Conservation (phyloP, 2,888 invertebrate genomes). For the Ischnus inquisitorius region DNA sequence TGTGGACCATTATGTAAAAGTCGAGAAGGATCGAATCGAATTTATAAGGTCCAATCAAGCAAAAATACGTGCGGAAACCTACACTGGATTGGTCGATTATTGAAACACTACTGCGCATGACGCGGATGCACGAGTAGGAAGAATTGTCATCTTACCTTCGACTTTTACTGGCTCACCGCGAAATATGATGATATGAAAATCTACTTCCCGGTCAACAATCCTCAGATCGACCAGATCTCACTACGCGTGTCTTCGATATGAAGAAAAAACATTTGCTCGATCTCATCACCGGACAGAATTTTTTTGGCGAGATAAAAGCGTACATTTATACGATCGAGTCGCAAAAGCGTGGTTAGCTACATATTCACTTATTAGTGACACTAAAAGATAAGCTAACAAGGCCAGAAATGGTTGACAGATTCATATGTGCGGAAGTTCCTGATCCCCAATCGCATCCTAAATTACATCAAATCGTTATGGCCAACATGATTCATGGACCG, state of each 20-base stretch:
- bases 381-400: constrained; percentile 70
- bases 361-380: constrained; percentile 69
- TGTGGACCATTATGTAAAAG: not conserved
- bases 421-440: constrained; percentile 80
- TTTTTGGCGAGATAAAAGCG: constrained; percentile 68
- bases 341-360: constrained; percentile 71
- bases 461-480: constrained; percentile 77
- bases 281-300: constrained; percentile 55
- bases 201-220: constrained; percentile 62
- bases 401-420: constrained; percentile 68
- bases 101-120: constrained; percentile 32
- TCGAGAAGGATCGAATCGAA: constrained; percentile 33
- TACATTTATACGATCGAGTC: constrained; percentile 69
- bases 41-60: constrained; percentile 54
- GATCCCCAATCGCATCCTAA: constrained; percentile 72
- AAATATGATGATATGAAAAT: constrained; percentile 69
- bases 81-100: constrained; percentile 57
- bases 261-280: constrained; percentile 64
- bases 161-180: constrained; percentile 64
- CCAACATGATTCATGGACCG: constrained; percentile 81
- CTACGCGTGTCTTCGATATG: constrained; percentile 63
- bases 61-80: constrained; percentile 52
- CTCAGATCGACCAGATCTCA: constrained; percentile 69
- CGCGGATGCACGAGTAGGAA: constrained; percentile 38
- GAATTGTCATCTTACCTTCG: constrained; percentile 63